Conservation (phyloP, 2,113 vertebrate genomes). For the Daubentonia madagascariensis region DNA sequence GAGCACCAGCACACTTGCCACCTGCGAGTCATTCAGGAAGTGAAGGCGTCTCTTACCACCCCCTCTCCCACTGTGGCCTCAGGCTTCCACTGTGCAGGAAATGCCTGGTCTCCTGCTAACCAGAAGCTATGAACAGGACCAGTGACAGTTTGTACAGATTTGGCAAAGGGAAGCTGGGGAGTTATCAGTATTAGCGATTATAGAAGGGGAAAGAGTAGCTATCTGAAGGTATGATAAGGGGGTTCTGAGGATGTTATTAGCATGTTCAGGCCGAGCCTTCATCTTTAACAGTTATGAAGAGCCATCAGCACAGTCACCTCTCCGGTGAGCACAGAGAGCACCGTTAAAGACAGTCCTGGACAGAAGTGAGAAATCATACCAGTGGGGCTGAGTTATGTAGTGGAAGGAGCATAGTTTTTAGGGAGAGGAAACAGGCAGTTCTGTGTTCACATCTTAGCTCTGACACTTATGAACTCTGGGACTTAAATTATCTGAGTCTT, state of each 20-base stretch:
- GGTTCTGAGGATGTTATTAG: not conserved
- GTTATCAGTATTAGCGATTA: not conserved
- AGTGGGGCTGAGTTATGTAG: not conserved
- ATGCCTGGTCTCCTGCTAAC: not conserved
- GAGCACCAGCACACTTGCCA: not conserved
- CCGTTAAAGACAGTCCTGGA: not conserved
- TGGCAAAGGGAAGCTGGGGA: not conserved
- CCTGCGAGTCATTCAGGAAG: conserved; percentile 1
- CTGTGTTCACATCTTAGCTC: not conserved
- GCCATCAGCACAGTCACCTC: not conserved
- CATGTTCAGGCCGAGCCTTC: not conserved
- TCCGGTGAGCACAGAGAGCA: not conserved
- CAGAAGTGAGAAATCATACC: not conserved
- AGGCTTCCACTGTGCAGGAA: not conserved
- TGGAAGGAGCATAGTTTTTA: not conserved
- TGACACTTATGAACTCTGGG: not conserved
- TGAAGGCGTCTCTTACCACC: not conserved
- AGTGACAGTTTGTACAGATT: not conserved
- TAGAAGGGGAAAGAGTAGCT: not conserved
- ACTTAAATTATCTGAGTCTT: not conserved
- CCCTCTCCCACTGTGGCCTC: not conserved
- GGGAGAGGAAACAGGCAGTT: not conserved
- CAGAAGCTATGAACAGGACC: not conserved
- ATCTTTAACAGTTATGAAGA: not conserved
- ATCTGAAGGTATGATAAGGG: not conserved